phyloP scores from a whole-genome alignment of 2,888 invertebrate species.

The Nineta flava region DNA sequence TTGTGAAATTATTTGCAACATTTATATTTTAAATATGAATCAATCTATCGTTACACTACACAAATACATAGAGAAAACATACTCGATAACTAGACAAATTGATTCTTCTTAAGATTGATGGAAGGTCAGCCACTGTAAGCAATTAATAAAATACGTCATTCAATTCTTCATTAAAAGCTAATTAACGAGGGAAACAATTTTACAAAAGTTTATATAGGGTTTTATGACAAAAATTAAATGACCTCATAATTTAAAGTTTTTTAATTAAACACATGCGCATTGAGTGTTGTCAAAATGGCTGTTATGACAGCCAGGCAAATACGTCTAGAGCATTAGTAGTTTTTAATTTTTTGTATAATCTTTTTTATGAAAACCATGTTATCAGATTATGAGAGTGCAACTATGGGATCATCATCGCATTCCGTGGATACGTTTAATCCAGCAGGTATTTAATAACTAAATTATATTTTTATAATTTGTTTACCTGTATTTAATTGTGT shows the following conservation, averaged over 20 bases:
- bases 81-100: no score
- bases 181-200: no score
- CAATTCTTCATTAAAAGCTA: no score
- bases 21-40: no score
- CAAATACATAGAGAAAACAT: no score
- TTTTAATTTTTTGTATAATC: constrained; percentile 1
- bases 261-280: not conserved
- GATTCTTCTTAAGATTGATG: no score
- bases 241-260: not conserved
- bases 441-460: constrained; percentile 3
- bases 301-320: constrained; percentile 3
- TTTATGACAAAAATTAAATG: no score
- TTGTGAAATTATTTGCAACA: no score
- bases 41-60: no score
- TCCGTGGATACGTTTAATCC: constrained; percentile 6
- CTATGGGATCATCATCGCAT: constrained; percentile 7
- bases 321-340: not conserved
- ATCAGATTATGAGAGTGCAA: constrained; percentile 7
- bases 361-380: constrained; percentile 5
- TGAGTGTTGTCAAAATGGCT: not conserved
- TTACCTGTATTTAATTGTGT: not conserved
- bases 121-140: no score
- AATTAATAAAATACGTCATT: no score
- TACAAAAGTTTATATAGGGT: no score
- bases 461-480: not conserved